These are phyloP conservation scores for Phoebastria nigripes DNA, from an alignment of 2,797 vertebrate genomes.

Conservation along the genomic window DNA sequence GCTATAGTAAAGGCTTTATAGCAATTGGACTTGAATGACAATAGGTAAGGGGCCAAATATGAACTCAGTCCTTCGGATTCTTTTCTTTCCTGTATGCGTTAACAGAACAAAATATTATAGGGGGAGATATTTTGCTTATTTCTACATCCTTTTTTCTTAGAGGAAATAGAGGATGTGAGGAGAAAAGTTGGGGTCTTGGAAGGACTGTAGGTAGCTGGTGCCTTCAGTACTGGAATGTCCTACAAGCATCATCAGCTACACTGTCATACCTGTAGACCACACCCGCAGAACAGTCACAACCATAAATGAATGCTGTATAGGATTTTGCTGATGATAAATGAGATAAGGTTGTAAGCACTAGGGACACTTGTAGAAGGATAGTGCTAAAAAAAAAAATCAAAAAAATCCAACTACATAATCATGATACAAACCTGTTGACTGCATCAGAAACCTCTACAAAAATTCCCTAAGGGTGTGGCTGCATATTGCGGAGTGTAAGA, in stretches of 20 bases:
- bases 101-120: neutral
- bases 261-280: neutral
- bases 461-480: neutral
- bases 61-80: neutral
- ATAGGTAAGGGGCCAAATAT: neutral
- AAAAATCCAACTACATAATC: neutral
- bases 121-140: neutral
- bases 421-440: neutral
- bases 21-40: neutral
- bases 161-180: neutral
- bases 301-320: neutral
- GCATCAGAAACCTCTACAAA: neutral
- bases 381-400: rapidly evolving
- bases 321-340: neutral
- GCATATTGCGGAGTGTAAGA: neutral
- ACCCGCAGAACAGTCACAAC: neutral
- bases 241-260: neutral
- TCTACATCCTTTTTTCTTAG: neutral
- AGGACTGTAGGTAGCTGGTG: neutral
- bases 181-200: neutral
- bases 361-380: neutral
- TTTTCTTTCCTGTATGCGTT: neutral
- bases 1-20: neutral
- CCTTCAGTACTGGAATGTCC: neutral
- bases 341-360: neutral